A percentile compares a stretch with the other conserved stretches of the same genome.
These are phyloP conservation scores for Phasia obesa DNA, from an alignment of 2,888 invertebrate species.

Conservation along the genomic window DNA sequence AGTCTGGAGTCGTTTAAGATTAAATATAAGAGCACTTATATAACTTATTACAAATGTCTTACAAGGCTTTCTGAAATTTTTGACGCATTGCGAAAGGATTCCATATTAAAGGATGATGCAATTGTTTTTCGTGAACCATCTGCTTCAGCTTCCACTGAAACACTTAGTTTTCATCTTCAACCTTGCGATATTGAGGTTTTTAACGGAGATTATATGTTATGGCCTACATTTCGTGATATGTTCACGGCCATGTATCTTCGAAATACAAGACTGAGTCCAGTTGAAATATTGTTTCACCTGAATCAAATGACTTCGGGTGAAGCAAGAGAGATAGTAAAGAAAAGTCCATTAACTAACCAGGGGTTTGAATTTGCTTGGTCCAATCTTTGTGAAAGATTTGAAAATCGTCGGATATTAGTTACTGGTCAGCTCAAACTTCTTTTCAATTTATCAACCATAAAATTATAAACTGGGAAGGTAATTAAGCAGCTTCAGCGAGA, in stretches of 20 bases:
- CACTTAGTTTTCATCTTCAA: background rate
- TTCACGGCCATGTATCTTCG: background rate
- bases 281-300: slow-evolving; percentile 3
- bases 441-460: background rate
- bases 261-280: background rate
- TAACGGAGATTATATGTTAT: background rate
- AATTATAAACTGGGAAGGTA: background rate
- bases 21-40: background rate
- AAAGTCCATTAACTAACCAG: background rate
- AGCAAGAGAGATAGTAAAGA: background rate
- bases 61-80: background rate
- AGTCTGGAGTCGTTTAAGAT: background rate
- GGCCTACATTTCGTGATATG: slow-evolving; percentile 7
- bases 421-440: background rate
- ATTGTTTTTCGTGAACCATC: too few species aligned
- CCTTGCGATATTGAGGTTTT: background rate
- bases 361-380: background rate
- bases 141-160: background rate
- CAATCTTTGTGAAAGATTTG: background rate
- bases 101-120: too few species aligned
- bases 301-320: background rate
- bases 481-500: slow-evolving; percentile 1
- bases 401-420: background rate
- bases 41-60: background rate
- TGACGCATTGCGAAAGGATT: too few species aligned